Evolutionary conservation across 2,797 vertebrate species (phyloP).

Genomic region (Cheirogaleus major): DNA sequence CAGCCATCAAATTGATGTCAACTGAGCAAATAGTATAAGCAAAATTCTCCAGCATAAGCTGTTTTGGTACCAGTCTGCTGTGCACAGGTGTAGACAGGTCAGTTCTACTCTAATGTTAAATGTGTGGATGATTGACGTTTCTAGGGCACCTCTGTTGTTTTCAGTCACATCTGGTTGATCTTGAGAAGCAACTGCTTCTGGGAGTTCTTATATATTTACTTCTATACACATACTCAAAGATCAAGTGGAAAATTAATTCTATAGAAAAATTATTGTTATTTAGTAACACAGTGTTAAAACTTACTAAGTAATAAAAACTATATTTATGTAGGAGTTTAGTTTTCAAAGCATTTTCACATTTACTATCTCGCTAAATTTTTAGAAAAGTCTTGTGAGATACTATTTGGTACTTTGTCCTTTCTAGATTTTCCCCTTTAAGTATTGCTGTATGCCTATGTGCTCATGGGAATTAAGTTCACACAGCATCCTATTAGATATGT

Average conservation of each 20-base stretch:
- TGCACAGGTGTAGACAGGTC: not conserved
- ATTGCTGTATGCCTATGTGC: not conserved
- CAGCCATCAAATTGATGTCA: not conserved
- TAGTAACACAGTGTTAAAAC: not conserved
- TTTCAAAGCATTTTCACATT: slow-evolving; percentile 6
- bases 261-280: not conserved
- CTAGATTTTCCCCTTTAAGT: not conserved
- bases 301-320: not conserved
- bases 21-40: not conserved
- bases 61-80: not conserved
- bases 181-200: not conserved
- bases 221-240: not conserved
- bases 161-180: not conserved
- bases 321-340: slow-evolving; percentile 4
- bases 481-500: not conserved
- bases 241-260: slow-evolving; percentile 13
- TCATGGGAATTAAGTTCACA: not conserved
- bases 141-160: not conserved
- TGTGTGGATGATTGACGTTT: not conserved
- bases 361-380: not conserved
- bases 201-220: not conserved
- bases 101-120: not conserved
- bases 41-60: not conserved
- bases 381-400: not conserved
- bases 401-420: not conserved